Evolutionary conservation across 2,797 vertebrate genomes (phyloP).

Genomic region (Anabacerthia variegaticeps): DNA sequence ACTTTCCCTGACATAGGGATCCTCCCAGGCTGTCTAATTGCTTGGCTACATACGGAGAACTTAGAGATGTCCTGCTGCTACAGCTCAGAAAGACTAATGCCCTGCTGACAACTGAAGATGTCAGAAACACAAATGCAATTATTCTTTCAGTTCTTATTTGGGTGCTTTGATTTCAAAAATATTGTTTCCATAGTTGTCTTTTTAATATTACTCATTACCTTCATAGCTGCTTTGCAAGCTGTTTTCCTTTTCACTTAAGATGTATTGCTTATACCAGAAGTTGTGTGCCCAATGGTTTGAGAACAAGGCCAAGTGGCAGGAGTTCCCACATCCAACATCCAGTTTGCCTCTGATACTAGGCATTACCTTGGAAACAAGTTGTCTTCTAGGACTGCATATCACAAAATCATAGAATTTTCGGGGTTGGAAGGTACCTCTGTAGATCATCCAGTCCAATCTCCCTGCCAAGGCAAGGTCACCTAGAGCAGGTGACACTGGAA

Average conservation of each 20-base stretch:
- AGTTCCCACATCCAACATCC: neutral
- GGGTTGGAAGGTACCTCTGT: neutral
- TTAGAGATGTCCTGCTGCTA: neutral
- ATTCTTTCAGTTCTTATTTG: neutral
- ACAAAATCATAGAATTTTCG: neutral
- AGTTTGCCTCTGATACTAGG: neutral
- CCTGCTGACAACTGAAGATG: neutral
- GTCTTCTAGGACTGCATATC: neutral
- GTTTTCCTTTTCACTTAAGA: constrained; percentile 9
- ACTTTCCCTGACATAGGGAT: neutral
- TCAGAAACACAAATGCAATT: neutral
- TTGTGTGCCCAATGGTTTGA: neutral
- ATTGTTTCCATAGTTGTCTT: constrained; percentile 44
- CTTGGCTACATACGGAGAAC: neutral
- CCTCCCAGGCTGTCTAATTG: neutral
- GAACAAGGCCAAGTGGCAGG: neutral
- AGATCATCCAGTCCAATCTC: neutral
- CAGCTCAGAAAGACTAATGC: neutral
- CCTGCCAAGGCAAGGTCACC: neutral
- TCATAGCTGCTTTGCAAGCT: neutral
- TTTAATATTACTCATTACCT: constrained; percentile 18
- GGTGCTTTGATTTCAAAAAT: constrained; percentile 27
- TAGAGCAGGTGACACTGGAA: neutral
- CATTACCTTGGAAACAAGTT: neutral
- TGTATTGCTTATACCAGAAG: neutral